A percentile compares a stretch with the other conserved stretches of the same genome.
Evolutionary conservation across 2,113 vertebrate genomes (phyloP).

Genomic region (Oenanthe oenanthe): DNA sequence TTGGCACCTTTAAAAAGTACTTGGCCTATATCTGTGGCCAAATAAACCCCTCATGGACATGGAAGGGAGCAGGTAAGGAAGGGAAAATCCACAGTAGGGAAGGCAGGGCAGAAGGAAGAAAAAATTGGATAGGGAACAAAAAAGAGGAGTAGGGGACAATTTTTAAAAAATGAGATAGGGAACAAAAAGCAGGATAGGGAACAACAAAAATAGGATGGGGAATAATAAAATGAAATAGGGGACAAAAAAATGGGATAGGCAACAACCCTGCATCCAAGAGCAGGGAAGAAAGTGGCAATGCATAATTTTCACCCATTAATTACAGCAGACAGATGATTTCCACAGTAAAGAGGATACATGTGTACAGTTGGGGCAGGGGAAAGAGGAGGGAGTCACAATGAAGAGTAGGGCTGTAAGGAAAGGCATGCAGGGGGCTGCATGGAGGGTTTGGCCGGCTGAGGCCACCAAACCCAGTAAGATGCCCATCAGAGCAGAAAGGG

Average conservation of each 20-base stretch:
- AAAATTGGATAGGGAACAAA: neutral
- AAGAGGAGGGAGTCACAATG: neutral
- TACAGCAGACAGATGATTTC: neutral
- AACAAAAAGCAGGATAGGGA: neutral
- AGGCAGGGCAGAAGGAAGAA: neutral
- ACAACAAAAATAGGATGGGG: neutral
- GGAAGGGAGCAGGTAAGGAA: neutral
- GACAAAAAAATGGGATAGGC: neutral
- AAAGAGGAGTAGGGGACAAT: neutral
- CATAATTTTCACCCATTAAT: neutral
- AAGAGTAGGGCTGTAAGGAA: neutral
- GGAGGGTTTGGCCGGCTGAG: neutral
- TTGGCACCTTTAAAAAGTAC: neutral
- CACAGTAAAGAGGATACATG: neutral
- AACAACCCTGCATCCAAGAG: neutral
- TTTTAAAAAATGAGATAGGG: neutral
- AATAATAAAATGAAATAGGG: neutral
- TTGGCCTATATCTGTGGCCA: neutral
- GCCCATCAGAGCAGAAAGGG: neutral
- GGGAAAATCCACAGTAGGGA: neutral
- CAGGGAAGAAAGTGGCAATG: neutral
- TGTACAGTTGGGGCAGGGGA: neutral
- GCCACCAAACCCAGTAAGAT: neutral
- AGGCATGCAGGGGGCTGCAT: neutral
- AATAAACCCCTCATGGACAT: neutral